Conservation (phyloP, 2,888 invertebrate species). For the Lamellibrachia satsuma region DNA sequence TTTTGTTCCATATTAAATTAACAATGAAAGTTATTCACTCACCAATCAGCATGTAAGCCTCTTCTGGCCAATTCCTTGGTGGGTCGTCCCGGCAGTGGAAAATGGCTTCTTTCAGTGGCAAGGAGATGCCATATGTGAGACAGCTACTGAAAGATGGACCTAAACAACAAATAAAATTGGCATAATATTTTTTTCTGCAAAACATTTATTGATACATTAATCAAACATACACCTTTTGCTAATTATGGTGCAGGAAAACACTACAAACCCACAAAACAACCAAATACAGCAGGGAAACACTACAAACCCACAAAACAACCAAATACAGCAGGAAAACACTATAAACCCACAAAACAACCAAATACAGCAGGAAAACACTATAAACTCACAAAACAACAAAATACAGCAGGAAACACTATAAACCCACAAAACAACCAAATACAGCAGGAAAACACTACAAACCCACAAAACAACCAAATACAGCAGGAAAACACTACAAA, state of each 20-base stretch:
- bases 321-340: neutral
- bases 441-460: neutral
- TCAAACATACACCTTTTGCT: neutral
- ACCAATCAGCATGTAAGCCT: conserved; percentile 77
- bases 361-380: neutral
- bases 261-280: neutral
- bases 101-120: conserved; percentile 76
- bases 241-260: too few species aligned
- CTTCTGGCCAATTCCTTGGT: conserved; percentile 77
- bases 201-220: neutral
- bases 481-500: neutral
- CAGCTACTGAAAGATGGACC: conserved; percentile 66
- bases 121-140: conserved; percentile 77
- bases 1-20: too few species aligned
- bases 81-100: conserved; percentile 78
- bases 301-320: neutral
- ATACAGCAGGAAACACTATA: neutral
- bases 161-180: neutral
- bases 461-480: neutral
- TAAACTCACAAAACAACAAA: neutral
- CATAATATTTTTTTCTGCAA: neutral
- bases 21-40: conserved; percentile 28
- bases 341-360: neutral
- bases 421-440: neutral
- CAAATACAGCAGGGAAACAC: neutral